A percentile compares a stretch with the other conserved stretches of the same genome.
These are phyloP conservation scores for Atlantisia rogersi DNA, from an alignment of 2,113 vertebrate species.

Conservation along the genomic window DNA sequence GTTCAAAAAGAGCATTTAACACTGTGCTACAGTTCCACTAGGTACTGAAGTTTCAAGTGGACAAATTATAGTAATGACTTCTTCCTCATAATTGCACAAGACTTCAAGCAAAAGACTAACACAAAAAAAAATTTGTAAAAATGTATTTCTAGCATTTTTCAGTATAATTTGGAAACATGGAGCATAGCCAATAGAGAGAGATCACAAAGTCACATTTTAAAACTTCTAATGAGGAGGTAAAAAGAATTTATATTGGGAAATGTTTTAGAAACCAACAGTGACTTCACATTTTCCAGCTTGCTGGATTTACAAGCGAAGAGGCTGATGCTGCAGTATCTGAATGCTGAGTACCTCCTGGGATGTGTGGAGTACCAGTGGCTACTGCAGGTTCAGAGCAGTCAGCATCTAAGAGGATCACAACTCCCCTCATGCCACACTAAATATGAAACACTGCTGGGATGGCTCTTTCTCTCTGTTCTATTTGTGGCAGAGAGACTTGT, in stretches of 20 bases:
- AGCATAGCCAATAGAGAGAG: not conserved
- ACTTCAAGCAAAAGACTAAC: not conserved
- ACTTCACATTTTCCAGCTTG: constrained; percentile 26
- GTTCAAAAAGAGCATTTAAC: not conserved
- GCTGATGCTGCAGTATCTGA: not conserved
- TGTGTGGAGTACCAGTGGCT: not conserved
- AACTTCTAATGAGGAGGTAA: not conserved
- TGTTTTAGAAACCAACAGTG: not conserved
- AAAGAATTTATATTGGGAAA: constrained; percentile 3
- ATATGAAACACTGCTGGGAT: not conserved
- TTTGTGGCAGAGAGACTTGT: not conserved
- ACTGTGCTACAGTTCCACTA: not conserved
- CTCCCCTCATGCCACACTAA: not conserved
- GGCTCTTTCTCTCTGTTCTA: not conserved
- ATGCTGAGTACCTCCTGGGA: not conserved
- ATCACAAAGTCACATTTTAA: not conserved
- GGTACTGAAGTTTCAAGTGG: not conserved
- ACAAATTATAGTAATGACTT: not conserved
- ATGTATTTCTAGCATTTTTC: not conserved
- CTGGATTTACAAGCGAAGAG: not conserved
- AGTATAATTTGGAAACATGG: constrained; percentile 23
- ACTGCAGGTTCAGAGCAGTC: not conserved
- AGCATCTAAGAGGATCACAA: not conserved
- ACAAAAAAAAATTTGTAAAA: not conserved
- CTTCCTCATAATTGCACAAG: not conserved